These are phyloP conservation scores for Trilocha varians DNA, from an alignment of 2,888 invertebrate genomes.

Conservation along the genomic window DNA sequence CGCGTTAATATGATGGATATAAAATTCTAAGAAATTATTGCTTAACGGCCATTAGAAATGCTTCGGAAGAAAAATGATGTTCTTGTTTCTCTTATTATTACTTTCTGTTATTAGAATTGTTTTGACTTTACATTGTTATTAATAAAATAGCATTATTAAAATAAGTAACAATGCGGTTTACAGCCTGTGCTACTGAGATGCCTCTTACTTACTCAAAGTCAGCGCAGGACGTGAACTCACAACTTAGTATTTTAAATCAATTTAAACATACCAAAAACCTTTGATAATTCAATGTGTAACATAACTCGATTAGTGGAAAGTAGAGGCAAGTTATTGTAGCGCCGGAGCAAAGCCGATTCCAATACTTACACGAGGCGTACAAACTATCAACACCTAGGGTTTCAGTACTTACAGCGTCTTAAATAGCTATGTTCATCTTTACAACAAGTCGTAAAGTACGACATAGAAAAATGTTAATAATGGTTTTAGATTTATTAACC, in stretches of 20 bases:
- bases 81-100: slow-evolving; percentile 32
- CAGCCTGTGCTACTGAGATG: too few species aligned
- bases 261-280: too few species aligned
- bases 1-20: slow-evolving; percentile 67
- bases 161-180: too few species aligned
- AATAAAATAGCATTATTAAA: too few species aligned
- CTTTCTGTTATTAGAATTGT: background rate
- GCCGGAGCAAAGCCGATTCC: slow-evolving; percentile 53
- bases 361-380: slow-evolving; percentile 38
- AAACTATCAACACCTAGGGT: slow-evolving; percentile 57
- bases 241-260: too few species aligned
- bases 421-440: slow-evolving; percentile 1
- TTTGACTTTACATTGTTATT: background rate
- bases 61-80: slow-evolving; percentile 39
- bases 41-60: slow-evolving; percentile 62
- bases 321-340: slow-evolving; percentile 23
- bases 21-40: slow-evolving; percentile 69
- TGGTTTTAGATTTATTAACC: too few species aligned
- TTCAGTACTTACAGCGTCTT: slow-evolving; percentile 40
- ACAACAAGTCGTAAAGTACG: background rate
- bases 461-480: too few species aligned
- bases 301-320: slow-evolving; percentile 57
- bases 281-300: too few species aligned
- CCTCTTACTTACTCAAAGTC: too few species aligned
- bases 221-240: too few species aligned